phyloP scores from a whole-genome alignment of 2,888 invertebrate species.

The Coleophora flavipennella region DNA sequence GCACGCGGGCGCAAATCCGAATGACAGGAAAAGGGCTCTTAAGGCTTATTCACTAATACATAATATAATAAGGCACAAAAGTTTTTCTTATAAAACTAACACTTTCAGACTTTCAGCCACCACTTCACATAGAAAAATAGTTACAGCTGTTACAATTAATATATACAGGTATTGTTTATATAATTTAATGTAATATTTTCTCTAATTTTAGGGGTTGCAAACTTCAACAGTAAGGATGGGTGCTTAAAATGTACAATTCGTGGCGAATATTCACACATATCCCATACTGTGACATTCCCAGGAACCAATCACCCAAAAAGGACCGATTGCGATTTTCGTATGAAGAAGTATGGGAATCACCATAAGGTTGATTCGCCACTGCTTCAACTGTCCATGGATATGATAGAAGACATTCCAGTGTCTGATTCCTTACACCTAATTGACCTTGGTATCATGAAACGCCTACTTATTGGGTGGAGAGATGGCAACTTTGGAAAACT shows the following conservation, averaged over 20 bases:
- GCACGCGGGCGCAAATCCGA: too few relatives aligned
- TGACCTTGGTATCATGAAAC: constrained; percentile 20
- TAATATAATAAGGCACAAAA: too few relatives aligned
- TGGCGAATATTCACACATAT: constrained; percentile 10
- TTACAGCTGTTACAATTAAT: too few relatives aligned
- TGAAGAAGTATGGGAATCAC: constrained; percentile 15
- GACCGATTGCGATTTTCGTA: constrained; percentile 14
- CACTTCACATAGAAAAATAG: too few relatives aligned
- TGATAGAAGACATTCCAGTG: constrained; percentile 20
- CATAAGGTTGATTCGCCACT: constrained; percentile 18
- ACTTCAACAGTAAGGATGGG: constrained; percentile 10
- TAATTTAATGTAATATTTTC: too few relatives aligned
- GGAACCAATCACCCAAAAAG: constrained; percentile 5
- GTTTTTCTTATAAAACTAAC: too few relatives aligned
- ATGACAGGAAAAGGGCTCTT: too few relatives aligned
- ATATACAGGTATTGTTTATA: too few relatives aligned
- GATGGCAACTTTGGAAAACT: constrained; percentile 16
- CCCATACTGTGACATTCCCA: constrained; percentile 8
- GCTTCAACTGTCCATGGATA: constrained; percentile 15
- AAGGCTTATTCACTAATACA: too few relatives aligned
- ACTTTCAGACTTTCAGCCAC: too few relatives aligned
- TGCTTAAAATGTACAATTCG: constrained; percentile 7
- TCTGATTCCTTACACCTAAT: constrained; percentile 19
- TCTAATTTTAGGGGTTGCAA: constrained; percentile 10
- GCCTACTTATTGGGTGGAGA: constrained; percentile 15